Evolutionary conservation across 2,797 vertebrate genomes (phyloP), one percentile per base, ranked within the genome.

Genomic region (Borostomias antarcticus): DNA sequence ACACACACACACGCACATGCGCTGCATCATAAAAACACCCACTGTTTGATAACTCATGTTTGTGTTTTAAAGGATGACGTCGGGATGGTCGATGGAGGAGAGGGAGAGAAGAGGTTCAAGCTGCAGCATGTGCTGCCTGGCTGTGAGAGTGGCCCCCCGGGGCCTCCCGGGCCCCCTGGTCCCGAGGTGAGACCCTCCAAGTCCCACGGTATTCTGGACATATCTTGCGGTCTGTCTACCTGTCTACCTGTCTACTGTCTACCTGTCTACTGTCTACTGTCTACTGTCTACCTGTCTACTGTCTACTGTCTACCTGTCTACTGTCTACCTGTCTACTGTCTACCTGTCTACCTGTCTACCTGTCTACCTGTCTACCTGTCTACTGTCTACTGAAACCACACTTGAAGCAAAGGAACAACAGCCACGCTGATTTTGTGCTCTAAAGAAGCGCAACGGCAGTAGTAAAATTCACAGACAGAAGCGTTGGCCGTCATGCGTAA

Each of bases 81-180:
- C 1, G 33, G 75, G n/a, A 0, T 80, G 1, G 63, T 75, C 25
- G 76, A 85, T 32, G 65, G 57, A 47, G 72, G 45, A 23, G 57
- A 70, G 25, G 80, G 77, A 51, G 28, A 58, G 23, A 33, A 69
- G 53, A 79, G 52, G 37, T 28, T 51, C 17, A 84, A 73, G 51
- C 53, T 17, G 4, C 29, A 19, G 47, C 23, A 63, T 26, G 64
- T 32, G 29, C 30, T 2, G 8, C 60, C 87, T 35, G 78, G 86
- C 0, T 94, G 94, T 81, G 72, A 67, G 3, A 68, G 85, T 10
- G 87, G 92, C 72, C 86, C 66, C 0, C 81, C 86, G 0, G 93
- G 94, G 65, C 90, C 92, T 32, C 74, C 89, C 48, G 94, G 95
- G 54, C 93, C 92, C 48, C 89, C 77, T 0, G 95, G 95, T 7